Percentiles rank a stretch among this genome's conserved stretches.
Evolutionary conservation across 2,888 invertebrate species (phyloP).

Genomic region (Esperia sulphurella): DNA sequence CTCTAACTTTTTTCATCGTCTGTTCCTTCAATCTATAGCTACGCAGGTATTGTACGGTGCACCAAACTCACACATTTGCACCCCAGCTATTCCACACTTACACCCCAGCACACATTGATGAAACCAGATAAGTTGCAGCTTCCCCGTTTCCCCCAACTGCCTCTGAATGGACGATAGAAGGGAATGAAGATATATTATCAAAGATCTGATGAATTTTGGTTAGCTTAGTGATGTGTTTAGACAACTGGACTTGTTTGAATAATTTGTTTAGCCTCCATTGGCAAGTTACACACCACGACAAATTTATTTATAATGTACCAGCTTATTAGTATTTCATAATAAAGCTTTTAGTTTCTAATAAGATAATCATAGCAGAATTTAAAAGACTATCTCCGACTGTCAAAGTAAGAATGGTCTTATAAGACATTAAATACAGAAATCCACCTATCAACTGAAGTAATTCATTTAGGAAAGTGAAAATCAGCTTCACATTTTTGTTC

Average conservation of each 20-base stretch:
- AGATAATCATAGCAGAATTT: too few species aligned
- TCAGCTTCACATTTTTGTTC: too few species aligned
- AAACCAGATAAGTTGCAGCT: constrained; percentile 31
- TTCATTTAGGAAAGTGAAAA: too few species aligned
- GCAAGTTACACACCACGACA: too few species aligned
- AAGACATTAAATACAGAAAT: too few species aligned
- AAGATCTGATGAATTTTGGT: constrained; percentile 33
- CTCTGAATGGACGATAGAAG: constrained; percentile 19
- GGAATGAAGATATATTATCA: constrained; percentile 20
- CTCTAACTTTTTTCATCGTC: constrained; percentile 19
- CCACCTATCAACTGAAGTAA: too few species aligned
- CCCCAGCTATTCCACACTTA: constrained; percentile 38
- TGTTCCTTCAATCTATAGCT: constrained; percentile 25
- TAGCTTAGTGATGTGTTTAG: constrained; percentile 34
- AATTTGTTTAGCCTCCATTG: not conserved
- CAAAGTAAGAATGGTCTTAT: too few species aligned
- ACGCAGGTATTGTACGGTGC: constrained; percentile 33
- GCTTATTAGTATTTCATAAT: too few species aligned
- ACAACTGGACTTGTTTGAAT: constrained; percentile 16
- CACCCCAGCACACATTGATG: constrained; percentile 39
- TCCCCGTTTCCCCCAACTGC: constrained; percentile 17
- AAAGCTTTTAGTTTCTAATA: too few species aligned
- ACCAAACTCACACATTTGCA: constrained; percentile 38
- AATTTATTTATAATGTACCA: too few species aligned
- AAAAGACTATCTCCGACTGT: too few species aligned